A percentile compares a stretch with the other conserved stretches of the same genome.
Evolutionary conservation across 2,888 invertebrate genomes (phyloP).

Genomic region (Metopia argyrocephala): DNA sequence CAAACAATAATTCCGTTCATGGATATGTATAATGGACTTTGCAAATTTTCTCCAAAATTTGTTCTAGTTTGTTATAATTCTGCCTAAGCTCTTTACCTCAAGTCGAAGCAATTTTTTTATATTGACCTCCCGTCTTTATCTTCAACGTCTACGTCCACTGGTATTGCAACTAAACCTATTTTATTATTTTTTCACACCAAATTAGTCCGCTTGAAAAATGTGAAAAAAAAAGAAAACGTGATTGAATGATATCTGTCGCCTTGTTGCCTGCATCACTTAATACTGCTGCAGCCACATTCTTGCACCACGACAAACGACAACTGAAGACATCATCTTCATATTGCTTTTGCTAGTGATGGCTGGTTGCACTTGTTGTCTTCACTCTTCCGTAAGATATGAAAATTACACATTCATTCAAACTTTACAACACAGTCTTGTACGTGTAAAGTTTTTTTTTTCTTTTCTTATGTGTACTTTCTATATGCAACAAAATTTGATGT

Average conservation of each 20-base stretch:
- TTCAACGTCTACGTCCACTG: too few species aligned
- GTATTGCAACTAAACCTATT: neutral
- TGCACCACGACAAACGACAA: constrained; percentile 50
- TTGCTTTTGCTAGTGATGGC: constrained; percentile 62
- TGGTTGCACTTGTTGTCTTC: constrained; percentile 66
- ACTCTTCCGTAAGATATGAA: constrained; percentile 64
- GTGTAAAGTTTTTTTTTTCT: constrained; percentile 4
- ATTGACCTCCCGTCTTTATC: too few species aligned
- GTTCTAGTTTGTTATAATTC: too few species aligned
- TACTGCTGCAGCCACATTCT: constrained; percentile 58
- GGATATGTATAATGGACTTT: too few species aligned
- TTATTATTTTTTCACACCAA: neutral
- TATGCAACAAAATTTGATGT: constrained; percentile 60
- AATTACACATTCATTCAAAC: constrained; percentile 1
- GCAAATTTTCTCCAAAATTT: too few species aligned
- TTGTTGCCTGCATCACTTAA: constrained; percentile 60
- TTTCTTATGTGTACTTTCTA: constrained; percentile 19
- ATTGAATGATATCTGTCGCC: constrained; percentile 65
- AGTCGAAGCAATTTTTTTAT: too few species aligned
- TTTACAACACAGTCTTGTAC: constrained; percentile 4
- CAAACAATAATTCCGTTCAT: too few species aligned
- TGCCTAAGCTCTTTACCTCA: too few species aligned
- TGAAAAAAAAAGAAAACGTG: constrained; percentile 26
- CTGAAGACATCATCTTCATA: constrained; percentile 59
- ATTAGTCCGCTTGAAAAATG: neutral